phyloP scores from a whole-genome alignment of 2,113 vertebrate genomes.

The Pongo abelii region DNA sequence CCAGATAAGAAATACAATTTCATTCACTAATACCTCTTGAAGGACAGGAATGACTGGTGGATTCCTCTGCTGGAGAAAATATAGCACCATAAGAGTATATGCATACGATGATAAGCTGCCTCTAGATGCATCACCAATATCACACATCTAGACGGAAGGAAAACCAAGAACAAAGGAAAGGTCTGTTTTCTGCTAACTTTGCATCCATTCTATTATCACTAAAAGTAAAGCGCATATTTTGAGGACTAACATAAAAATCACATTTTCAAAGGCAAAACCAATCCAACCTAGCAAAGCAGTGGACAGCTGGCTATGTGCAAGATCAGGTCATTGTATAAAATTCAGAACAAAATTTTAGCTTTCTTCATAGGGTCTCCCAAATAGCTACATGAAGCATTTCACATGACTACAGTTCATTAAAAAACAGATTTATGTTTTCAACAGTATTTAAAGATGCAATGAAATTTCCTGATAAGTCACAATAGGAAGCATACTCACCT shows the following conservation, averaged over 20 bases:
- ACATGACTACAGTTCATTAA: neutral
- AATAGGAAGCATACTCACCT: constrained; percentile 82
- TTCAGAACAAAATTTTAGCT: neutral
- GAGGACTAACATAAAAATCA: neutral
- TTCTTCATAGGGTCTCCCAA: neutral
- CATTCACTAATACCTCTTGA: constrained; percentile 89
- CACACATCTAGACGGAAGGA: constrained; percentile 88
- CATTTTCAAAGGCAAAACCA: constrained; percentile 1
- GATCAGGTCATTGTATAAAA: neutral
- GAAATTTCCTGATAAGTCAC: neutral
- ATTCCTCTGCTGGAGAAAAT: constrained; percentile 94
- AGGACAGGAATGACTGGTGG: constrained; percentile 95
- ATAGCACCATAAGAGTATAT: constrained; percentile 97
- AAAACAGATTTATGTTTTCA: neutral
- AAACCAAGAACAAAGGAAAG: neutral
- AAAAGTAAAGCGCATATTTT: neutral
- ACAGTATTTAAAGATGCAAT: neutral
- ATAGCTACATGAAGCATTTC: neutral
- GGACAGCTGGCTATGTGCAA: neutral
- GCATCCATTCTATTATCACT: neutral
- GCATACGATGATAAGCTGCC: constrained; percentile 97
- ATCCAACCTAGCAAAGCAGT: neutral
- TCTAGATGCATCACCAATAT: constrained; percentile 95
- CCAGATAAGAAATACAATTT: neutral
- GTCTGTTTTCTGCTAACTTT: neutral